These are phyloP conservation scores for Nematolebias whitei DNA, from an alignment of 2,113 vertebrate genomes.

Conservation along the genomic window DNA sequence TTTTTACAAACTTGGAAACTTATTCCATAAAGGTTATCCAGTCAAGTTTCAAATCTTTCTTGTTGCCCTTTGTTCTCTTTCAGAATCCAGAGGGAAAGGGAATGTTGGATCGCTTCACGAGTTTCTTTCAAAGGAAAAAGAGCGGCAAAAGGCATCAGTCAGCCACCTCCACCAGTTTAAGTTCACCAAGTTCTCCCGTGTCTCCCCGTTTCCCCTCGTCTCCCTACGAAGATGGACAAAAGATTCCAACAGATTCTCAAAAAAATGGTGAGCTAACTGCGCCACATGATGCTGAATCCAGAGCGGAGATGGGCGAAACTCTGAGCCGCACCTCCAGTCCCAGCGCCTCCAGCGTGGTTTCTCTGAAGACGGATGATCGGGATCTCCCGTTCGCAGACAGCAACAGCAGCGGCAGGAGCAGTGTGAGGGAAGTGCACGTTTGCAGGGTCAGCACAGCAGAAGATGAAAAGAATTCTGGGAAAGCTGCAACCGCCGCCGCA, in stretches of 20 bases:
- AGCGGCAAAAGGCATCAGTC: conserved; percentile 48
- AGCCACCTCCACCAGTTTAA: conserved; percentile 17
- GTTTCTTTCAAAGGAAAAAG: conserved; percentile 69
- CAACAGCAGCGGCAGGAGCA: conserved; percentile 67
- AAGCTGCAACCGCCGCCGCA: conserved; percentile 21
- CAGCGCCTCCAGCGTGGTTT: conserved; percentile 44
- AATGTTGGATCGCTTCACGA: conserved; percentile 66
- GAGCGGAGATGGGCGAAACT: neutral
- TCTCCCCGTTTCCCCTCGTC: conserved; percentile 4
- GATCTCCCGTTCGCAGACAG: conserved; percentile 76
- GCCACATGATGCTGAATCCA: neutral
- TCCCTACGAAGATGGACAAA: conserved; percentile 32
- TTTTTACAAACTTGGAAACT: no score
- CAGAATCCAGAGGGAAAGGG: conserved; percentile 75
- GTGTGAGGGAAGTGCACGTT: conserved; percentile 65
- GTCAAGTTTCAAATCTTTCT: neutral
- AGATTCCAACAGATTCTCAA: conserved; percentile 33
- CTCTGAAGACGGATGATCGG: conserved; percentile 15
- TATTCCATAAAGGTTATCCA: no score
- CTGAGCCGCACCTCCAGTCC: conserved; percentile 51
- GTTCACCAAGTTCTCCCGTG: conserved; percentile 10
- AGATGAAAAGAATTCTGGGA: conserved; percentile 33
- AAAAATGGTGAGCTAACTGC: conserved; percentile 9
- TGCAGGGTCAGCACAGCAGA: conserved; percentile 36
- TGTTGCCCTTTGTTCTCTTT: conserved; percentile 7